Base-by-base conservation (phyloP, 2,888 invertebrate genomes). In the Pachydiplax longipennis region DNA sequence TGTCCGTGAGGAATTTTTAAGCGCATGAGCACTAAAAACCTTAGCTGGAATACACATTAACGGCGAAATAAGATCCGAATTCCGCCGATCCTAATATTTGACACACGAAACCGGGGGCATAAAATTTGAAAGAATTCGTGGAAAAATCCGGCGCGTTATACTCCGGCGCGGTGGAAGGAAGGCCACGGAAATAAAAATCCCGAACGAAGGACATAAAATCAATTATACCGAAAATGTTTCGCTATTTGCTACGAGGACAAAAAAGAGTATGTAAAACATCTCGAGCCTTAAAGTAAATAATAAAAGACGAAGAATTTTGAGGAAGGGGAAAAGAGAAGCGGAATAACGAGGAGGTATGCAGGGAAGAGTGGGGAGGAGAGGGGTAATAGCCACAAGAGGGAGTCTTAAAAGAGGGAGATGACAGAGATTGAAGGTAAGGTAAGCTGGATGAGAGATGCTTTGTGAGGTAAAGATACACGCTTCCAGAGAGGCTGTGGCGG, bases 381-480 rank as follows among this genome's bases (percentile, higher is more conserved):
- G 4, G 58, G 35, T 25, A 83, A 18, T 4, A 83, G 8, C 53
- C 53, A 58, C 8, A 83, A 31, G 53, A 87, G 37, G 61, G 61
- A 58, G 48, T 3, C 31, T 31, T 53, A 83, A 15, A 35, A 2
- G 65, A 31, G 87, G 40, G n/a, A 87, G 87, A 87, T 87, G 87
- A 87, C 87, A 87, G 87, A 87, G 87, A 87, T 87, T 87, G 87
- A 87, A 87, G 87, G 53, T 15, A 37, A 87, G 87, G 87, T 87
- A 87, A 87, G 87, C 37, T 65, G 87, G 61, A 87, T n/a, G 83
- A 58, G 83, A 73, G 73, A 73, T 73, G 83, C 83, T 87, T 61
- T 22, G 87, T 8, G 61, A 87, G 58, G 61, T 58, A 83, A 53
- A 22, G 31, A 83, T 83, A 87, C 87, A 87, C 58, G 87, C 35